phyloP scores from a whole-genome alignment of 2,113 vertebrate genomes.

The Strix uralensis region DNA sequence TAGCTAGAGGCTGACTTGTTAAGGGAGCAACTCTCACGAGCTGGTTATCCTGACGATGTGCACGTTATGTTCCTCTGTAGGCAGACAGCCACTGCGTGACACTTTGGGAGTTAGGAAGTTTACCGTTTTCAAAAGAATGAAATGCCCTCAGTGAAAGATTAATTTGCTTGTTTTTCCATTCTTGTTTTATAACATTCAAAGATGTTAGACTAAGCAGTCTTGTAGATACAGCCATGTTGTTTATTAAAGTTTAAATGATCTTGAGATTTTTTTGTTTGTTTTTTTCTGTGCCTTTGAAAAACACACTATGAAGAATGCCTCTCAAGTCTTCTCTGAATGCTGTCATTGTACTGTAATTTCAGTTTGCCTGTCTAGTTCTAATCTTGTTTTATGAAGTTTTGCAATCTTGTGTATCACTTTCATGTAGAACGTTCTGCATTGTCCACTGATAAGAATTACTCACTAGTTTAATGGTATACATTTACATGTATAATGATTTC shows the following conservation, averaged over 20 bases:
- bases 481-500: neutral
- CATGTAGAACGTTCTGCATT: neutral
- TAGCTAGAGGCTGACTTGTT: neutral
- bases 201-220: neutral
- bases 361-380: neutral
- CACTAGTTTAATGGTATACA: neutral
- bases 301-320: neutral
- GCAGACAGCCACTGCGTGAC: neutral
- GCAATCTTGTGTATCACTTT: neutral
- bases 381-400: neutral
- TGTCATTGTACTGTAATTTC: neutral
- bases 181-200: neutral
- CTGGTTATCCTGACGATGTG: neutral
- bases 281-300: neutral
- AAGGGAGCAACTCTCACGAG: neutral
- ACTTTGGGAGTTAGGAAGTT: neutral
- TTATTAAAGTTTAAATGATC: neutral
- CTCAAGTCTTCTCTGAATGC: neutral
- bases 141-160: neutral
- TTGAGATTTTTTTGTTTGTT: neutral
- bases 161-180: neutral
- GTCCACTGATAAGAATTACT: neutral
- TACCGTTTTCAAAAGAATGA: neutral
- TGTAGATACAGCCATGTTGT: neutral
- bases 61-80: neutral